Percentiles rank a stretch among this genome's conserved stretches.
These are phyloP conservation scores for Oscheius sp. DNA, from an alignment of 1,140 invertebrate species.

Conservation along the genomic window DNA sequence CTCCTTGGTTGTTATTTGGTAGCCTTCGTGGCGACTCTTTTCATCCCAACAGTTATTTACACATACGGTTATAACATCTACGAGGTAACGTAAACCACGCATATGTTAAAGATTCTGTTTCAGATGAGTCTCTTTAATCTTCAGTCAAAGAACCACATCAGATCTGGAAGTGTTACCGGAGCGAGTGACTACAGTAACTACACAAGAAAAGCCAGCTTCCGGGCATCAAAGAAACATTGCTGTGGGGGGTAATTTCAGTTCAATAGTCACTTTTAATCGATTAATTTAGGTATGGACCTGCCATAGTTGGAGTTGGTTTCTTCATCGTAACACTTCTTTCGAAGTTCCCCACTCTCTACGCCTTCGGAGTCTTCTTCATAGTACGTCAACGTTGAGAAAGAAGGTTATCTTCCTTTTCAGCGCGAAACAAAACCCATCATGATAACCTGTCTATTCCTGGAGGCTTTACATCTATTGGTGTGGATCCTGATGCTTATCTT, in stretches of 20 bases:
- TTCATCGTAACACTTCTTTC: slow-evolving; percentile 41
- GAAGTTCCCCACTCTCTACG: slow-evolving; percentile 55
- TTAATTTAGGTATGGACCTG: slow-evolving; percentile 48
- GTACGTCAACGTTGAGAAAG: background rate
- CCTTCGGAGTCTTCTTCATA: slow-evolving; percentile 46
- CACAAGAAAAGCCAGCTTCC: background rate
- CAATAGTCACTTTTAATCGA: background rate
- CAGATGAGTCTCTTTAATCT: slow-evolving; percentile 31
- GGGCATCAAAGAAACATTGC: background rate
- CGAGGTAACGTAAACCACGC: slow-evolving; percentile 30
- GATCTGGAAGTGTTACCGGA: background rate
- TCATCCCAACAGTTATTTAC: slow-evolving; percentile 54
- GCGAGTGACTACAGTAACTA: background rate
- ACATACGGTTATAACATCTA: slow-evolving; percentile 58
- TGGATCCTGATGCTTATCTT: slow-evolving; percentile 57
- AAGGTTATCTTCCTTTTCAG: slow-evolving; percentile 28
- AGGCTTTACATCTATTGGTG: slow-evolving; percentile 54
- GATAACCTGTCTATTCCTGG: slow-evolving; percentile 47
- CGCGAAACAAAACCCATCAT: slow-evolving; percentile 52
- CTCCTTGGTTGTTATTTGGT: slow-evolving; percentile 44
- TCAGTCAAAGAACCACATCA: slow-evolving; percentile 14
- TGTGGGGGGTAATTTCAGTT: background rate
- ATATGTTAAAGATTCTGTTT: background rate
- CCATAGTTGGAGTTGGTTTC: slow-evolving; percentile 51
- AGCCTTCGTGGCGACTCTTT: slow-evolving; percentile 46